phyloP scores from a whole-genome alignment of 2,113 vertebrate species.

The Zosterops pallidus region DNA sequence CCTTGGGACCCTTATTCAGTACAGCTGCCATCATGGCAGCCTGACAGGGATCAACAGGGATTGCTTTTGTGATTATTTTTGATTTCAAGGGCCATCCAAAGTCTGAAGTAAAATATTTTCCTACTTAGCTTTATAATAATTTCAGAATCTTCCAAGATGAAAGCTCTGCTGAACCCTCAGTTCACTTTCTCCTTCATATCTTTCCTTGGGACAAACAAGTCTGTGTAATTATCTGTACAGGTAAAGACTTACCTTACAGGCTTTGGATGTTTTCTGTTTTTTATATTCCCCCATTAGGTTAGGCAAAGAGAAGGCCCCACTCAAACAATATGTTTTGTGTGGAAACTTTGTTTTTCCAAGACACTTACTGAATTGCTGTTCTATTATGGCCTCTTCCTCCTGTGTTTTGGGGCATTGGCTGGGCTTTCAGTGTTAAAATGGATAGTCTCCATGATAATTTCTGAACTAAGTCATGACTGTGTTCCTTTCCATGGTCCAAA shows the following conservation, averaged over 20 bases:
- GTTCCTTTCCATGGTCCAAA: neutral
- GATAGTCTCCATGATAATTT: neutral
- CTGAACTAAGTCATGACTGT: neutral
- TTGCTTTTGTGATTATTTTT: neutral
- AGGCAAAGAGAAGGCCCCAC: neutral
- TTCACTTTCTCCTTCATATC: neutral
- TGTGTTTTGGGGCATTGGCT: neutral
- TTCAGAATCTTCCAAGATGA: neutral
- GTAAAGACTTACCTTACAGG: neutral
- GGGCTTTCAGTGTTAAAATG: neutral
- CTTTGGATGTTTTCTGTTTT: neutral
- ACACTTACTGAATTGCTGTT: neutral
- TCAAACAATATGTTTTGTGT: neutral
- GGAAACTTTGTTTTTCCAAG: neutral
- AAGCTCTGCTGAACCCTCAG: neutral
- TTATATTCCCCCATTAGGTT: neutral
- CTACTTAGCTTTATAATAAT: neutral
- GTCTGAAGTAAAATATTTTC: neutral
- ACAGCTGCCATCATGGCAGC: neutral
- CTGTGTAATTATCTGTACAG: neutral
- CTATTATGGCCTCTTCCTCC: neutral
- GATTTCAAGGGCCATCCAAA: neutral
- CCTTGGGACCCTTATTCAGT: neutral
- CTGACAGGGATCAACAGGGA: neutral
- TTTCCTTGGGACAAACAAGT: neutral